A percentile compares a stretch with the other conserved stretches of the same genome.
These are phyloP conservation scores for Paralvinella palmiformis DNA, from an alignment of 1,140 invertebrate genomes.

Conservation along the genomic window DNA sequence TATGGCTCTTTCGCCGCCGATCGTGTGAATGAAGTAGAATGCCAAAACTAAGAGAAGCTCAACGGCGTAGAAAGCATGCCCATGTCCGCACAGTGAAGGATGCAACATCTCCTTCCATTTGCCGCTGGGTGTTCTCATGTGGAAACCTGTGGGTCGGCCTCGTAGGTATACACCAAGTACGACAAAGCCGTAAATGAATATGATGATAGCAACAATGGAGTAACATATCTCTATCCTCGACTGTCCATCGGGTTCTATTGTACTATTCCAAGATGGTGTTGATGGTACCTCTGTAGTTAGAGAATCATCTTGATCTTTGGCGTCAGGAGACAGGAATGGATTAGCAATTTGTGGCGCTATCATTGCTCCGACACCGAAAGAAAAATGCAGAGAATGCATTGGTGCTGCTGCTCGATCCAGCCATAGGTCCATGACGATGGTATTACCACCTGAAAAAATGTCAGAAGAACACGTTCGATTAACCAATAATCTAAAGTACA, in stretches of 20 bases:
- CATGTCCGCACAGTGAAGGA: constrained; percentile 27
- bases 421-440: constrained; percentile 8
- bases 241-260: background rate
- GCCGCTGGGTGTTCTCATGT: background rate
- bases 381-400: constrained; percentile 4
- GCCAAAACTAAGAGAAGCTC: constrained; percentile 27
- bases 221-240: constrained; percentile 4
- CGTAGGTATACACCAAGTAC: constrained; percentile 3
- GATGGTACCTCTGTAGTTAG: background rate
- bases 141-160: background rate
- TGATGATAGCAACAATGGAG: constrained; percentile 1
- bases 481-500: background rate
- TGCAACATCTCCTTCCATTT: constrained; percentile 19
- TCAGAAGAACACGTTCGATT: background rate
- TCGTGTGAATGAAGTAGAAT: constrained; percentile 25
- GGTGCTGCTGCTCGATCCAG: background rate
- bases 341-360: constrained; percentile 6
- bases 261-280: background rate
- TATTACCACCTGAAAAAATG: constrained; percentile 2
- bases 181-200: background rate
- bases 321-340: background rate
- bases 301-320: background rate
- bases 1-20: constrained; percentile 27
- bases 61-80: constrained; percentile 22
- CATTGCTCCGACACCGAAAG: constrained; percentile 7